phyloP scores from a whole-genome alignment of 2,888 invertebrate genomes.

The Campaea margaritaria region DNA sequence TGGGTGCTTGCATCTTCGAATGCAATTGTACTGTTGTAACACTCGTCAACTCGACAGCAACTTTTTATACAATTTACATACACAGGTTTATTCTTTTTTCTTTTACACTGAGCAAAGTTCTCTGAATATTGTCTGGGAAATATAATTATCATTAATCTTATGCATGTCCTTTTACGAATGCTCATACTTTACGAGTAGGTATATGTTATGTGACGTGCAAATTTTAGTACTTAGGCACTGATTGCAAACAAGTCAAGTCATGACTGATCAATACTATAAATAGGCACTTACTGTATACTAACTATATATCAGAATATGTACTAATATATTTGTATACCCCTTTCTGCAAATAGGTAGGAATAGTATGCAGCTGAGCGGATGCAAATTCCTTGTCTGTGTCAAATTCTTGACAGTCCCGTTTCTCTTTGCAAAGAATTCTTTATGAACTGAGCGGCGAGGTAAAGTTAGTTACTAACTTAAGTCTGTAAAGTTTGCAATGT shows the following conservation, averaged over 20 bases:
- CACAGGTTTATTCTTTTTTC: conserved; percentile 9
- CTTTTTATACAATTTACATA: conserved; percentile 31
- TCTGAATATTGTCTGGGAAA: conserved; percentile 7
- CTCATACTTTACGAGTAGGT: background rate
- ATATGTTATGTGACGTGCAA: conserved; percentile 5
- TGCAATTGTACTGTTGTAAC: conserved; percentile 30
- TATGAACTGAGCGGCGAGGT: conserved; percentile 15
- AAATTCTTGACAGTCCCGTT: conserved; percentile 1
- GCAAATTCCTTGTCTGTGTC: conserved; percentile 11
- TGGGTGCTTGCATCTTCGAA: conserved; percentile 29
- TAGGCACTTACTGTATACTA: conserved; percentile 6
- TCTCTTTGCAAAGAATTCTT: conserved; percentile 13
- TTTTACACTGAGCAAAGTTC: conserved; percentile 8
- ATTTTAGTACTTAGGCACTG: background rate
- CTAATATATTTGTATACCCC: conserved; percentile 8
- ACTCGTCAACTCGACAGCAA: conserved; percentile 20
- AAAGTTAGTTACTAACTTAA: conserved; percentile 33
- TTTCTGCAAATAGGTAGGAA: conserved; percentile 12
- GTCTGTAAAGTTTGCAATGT: conserved; percentile 54
- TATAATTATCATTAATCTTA: conserved; percentile 20
- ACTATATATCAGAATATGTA: background rate
- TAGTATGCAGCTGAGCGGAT: conserved; percentile 6
- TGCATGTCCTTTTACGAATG: background rate
- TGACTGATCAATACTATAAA: conserved; percentile 20
- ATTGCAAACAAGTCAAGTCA: conserved; percentile 16